Base-by-base conservation (phyloP, 2,888 invertebrate genomes). In the Archips crataeganus region DNA sequence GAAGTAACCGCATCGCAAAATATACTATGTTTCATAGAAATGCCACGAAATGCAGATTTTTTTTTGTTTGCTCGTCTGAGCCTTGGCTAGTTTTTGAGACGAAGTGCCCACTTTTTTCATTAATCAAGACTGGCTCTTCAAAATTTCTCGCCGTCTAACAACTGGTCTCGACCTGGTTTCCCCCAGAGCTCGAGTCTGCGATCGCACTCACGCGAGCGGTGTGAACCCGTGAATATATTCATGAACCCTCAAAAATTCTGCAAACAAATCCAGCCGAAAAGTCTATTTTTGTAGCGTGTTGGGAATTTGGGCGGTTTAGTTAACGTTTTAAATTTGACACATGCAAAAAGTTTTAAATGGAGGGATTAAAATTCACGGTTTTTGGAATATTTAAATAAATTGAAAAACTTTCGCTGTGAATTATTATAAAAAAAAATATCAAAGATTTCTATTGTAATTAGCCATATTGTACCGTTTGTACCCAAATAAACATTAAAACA, bases 191-290 rank as follows among this genome's bases (percentile, higher is more conserved):
- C 10, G 60, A 39, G 42, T 60, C 36, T 6, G 60, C 36, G n/a
- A 60, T 34, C 15, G 57, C 49, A 42, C 65, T 66, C 59, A 4
- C 60, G 54, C 66, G 39, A 5, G 32, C 47, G 61, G 71, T 62
- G 71, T 54, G 54, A 71, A 66, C 42, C 71, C 11, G 61, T 71
- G 65, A 66, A 67, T 71, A 71, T 67, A 71, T 71, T 71, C 71
- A 71, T 71, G 71, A 66, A 67, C 61, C 42, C 45, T 62, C 54
- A 49, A 62, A 70, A 67, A 71, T 67, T 61, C 61, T 45, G 42
- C 54, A 42, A 45, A 71, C 61, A 45, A 67, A 67, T 71, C 47
- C 65, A 32, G 5, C 49, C 39, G 45, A n/a, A 49, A 60, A 62
- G 60, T 4, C 32, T 42, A 57, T 63, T 65, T 51, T 39, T 13